Evolutionary conservation across 2,888 invertebrate genomes (phyloP), one percentile per base, ranked within the genome.

Genomic region (Phragmatobia fuliginosa): DNA sequence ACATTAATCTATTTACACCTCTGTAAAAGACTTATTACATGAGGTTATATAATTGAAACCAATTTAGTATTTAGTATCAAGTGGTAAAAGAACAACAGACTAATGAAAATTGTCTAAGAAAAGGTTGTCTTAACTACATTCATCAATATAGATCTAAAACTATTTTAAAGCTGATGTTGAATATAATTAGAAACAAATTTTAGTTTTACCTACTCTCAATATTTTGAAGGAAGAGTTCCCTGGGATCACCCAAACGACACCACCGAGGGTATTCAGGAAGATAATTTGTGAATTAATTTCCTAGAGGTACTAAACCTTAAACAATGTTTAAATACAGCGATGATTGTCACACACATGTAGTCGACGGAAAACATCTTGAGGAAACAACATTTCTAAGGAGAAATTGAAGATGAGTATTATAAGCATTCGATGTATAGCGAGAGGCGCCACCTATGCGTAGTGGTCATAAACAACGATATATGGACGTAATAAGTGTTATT

Each of bases 321-420:
- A 67, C 59, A 71, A 68, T 74, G 66, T 66, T 75, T 61, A 63
- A 70, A 73, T 71, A 66, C 41, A 33, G 63, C 69, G 67, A 75
- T 74, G 81, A 79, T 77, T 68, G 81, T 82, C 74, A 80, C 73
- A 71, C 18, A 33, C 56, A 56, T 70, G 75, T 60, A 74, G 76
- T 73, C 81, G 83, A 85, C 82, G 82, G 81, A 85, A 86, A 83
- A 79, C 76, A 79, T 76, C 74, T 76, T 80, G 77, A 84, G 76
- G 76, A 81, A 81, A 85, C 78, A 75, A 79, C 84, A 84, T 85
- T 82, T 81, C 82, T 84, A 71, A 80, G 70, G 87, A 85, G 88
- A 88, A 87, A 88, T 85, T 82, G 75, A 78, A 81, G 77, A 75
- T 70, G 73, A 75, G 80, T 77, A 81, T 79, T 81, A 82, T 78